Evolutionary conservation across 2,797 vertebrate genomes (phyloP), one percentile per base, ranked within the genome.

Genomic region (Ctenopoma multispine): DNA sequence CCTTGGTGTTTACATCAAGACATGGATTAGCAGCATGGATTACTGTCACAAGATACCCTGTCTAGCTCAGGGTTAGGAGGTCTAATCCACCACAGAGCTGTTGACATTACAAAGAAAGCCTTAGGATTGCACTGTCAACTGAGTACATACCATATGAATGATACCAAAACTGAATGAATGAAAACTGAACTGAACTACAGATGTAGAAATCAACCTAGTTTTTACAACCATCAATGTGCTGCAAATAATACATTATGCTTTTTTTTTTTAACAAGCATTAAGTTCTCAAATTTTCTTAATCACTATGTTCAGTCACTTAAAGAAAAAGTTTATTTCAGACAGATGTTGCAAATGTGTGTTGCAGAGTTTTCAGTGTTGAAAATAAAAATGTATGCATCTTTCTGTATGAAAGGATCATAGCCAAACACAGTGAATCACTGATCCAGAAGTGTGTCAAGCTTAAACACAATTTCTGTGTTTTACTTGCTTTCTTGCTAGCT

Each of bases 11-110:
- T 89, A 87, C 90, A 91, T 90, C 88, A 87, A 92, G 88, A 89
- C 74, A 48, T 88, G 90, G 90, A 92, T 93, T 92, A 92, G 87
- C 89, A 77, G 82, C 84, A 67, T 89, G 90, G 92, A 92, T 93
- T 92, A 92, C 88, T 90, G 89, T 92, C 90, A 90, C 69, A 66
- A 84, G 87, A 91, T 90, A 90, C 84, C 88, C 88, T 71, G 84
- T 89, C 81, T 82, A 83, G 81, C 90, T 90, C 74, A 23, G 74
- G 89, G 87, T 90, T 87, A 86, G 85, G 83, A 88, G 83, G 90
- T 83, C 79, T 92, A 90, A 91, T 92, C 90, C 90, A 87, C 83
- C 76, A 71, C 74, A 75, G 86, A 86, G 91, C 83, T 84, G 84
- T 72, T 87, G 87, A 90, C 88, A 88, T 90, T 81, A 87, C 80